Conservation (phyloP, 2,113 vertebrate genomes). For the pig (Sus scrofa) region T2T-Sscrofa CM000814.6:33935001-33935500, state of each 20-base stretch:
- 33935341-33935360: neutral
- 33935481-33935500: neutral
- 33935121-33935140: neutral
- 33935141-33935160: neutral
- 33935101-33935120: neutral
- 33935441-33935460: neutral
- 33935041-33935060: conserved; percentile 82
- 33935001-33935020: conserved; percentile 64
- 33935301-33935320: neutral
- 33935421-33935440: neutral
- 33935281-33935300: neutral
- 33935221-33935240: neutral
- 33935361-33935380: neutral
- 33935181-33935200: neutral
- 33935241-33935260: neutral
- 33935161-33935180: neutral
- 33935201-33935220: neutral
- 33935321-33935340: neutral
- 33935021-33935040: conserved; percentile 80
- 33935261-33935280: neutral
- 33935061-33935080: conserved; percentile 75
- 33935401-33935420: neutral
- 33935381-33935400: neutral
- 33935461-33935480: fast-evolving
- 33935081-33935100: neutral